phyloP scores from a whole-genome alignment of 2,888 invertebrate genomes.

The Sesia apiformis region DNA sequence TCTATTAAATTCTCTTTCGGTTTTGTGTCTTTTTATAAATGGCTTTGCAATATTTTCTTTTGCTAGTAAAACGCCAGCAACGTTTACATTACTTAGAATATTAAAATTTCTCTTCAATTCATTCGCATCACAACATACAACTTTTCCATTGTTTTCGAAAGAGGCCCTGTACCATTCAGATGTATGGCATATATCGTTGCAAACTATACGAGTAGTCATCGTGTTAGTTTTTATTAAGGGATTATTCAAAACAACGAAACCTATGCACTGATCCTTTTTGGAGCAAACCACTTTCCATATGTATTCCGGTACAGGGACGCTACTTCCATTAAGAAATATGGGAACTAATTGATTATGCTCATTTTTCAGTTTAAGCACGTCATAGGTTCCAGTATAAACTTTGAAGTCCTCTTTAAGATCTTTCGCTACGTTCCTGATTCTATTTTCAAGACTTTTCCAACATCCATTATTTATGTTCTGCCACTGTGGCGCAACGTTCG shows the following conservation, averaged over 20 bases:
- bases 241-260: not conserved
- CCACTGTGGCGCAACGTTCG: slow-evolving; percentile 28
- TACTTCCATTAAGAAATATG: not conserved
- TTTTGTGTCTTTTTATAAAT: too few relatives aligned
- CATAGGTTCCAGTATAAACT: slow-evolving; percentile 52
- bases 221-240: not conserved
- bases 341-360: not conserved
- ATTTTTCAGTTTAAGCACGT: not conserved
- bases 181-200: not conserved
- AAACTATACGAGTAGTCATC: not conserved
- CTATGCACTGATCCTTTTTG: not conserved
- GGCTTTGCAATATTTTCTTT: too few relatives aligned
- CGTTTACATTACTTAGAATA: not conserved
- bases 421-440: not conserved
- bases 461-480: not conserved
- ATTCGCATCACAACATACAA: slow-evolving; percentile 2
- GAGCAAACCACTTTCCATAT: not conserved
- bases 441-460: not conserved
- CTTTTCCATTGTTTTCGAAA: slow-evolving; percentile 25
- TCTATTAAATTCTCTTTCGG: too few relatives aligned
- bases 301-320: not conserved
- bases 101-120: not conserved
- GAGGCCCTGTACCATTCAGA: not conserved
- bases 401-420: slow-evolving; percentile 29
- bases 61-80: not conserved